Conservation (phyloP, 2,797 vertebrate genomes). For the Artibeus jamaicensis region DNA sequence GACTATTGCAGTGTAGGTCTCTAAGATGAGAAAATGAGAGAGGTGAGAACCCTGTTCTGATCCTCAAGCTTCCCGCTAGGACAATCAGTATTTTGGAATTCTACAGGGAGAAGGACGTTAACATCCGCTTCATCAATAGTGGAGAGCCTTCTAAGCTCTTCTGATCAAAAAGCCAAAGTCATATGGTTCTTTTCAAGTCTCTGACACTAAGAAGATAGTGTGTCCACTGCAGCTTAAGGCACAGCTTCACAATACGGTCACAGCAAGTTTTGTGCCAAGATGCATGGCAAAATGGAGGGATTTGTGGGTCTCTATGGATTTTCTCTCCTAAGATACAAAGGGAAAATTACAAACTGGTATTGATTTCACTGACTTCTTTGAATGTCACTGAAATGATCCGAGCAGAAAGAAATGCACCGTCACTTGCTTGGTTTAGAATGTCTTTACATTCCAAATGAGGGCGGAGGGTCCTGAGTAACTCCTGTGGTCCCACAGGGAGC, state of each 20-base stretch:
- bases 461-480: constrained; percentile 25
- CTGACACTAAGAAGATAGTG: not conserved
- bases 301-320: constrained; percentile 13
- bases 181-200: not conserved
- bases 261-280: constrained; percentile 16
- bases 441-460: constrained; percentile 52
- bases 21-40: not conserved
- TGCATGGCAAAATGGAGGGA: not conserved
- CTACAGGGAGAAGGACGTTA: not conserved
- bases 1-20: not conserved
- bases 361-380: constrained; percentile 39
- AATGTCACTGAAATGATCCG: constrained; percentile 12
- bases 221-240: not conserved
- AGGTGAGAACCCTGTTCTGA: not conserved
- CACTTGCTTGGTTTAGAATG: constrained; percentile 44
- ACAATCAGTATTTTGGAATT: not conserved
- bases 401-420: constrained; percentile 23
- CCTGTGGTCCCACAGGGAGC: constrained; percentile 62
- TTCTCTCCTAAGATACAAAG: not conserved
- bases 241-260: not conserved
- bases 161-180: not conserved
- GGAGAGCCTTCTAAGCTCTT: not conserved
- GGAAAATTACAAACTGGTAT: not conserved
- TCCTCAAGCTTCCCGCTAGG: not conserved
- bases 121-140: not conserved